These are phyloP conservation scores for Heliconius aoede DNA, from an alignment of 2,888 invertebrate genomes.

Conservation along the genomic window DNA sequence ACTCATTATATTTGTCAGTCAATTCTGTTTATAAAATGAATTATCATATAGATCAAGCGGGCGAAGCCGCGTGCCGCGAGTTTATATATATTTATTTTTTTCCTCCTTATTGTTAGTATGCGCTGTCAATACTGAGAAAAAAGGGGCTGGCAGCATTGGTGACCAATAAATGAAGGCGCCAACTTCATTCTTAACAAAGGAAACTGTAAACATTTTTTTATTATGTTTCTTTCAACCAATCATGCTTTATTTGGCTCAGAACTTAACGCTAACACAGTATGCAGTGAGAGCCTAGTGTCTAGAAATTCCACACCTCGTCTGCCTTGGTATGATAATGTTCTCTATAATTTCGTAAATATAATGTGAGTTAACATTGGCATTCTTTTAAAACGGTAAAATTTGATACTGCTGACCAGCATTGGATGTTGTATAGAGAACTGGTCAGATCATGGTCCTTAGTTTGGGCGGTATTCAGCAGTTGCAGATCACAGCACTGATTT, in stretches of 20 bases:
- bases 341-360: background rate
- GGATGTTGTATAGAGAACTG: too few relatives aligned
- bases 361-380: background rate
- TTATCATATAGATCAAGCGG: too few relatives aligned
- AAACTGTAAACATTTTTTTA: background rate
- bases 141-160: slow-evolving; percentile 42
- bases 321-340: too few relatives aligned
- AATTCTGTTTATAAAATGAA: too few relatives aligned
- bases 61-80: too few relatives aligned
- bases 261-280: background rate
- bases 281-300: background rate
- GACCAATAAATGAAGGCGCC: slow-evolving; percentile 45
- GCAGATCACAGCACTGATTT: too few relatives aligned
- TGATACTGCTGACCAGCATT: too few relatives aligned
- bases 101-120: slow-evolving; percentile 42
- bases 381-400: too few relatives aligned
- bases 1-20: too few relatives aligned
- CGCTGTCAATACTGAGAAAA: slow-evolving; percentile 58
- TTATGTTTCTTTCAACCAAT: background rate
- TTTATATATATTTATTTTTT: background rate
- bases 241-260: background rate
- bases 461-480: too few relatives aligned
- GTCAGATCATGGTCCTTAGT: too few relatives aligned
- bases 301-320: background rate
- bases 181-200: slow-evolving; percentile 50